Percentiles rank a stretch among this genome's conserved stretches.
Evolutionary conservation across 2,888 invertebrate genomes (phyloP).

Genomic region (Lasioglossum figueresi): DNA sequence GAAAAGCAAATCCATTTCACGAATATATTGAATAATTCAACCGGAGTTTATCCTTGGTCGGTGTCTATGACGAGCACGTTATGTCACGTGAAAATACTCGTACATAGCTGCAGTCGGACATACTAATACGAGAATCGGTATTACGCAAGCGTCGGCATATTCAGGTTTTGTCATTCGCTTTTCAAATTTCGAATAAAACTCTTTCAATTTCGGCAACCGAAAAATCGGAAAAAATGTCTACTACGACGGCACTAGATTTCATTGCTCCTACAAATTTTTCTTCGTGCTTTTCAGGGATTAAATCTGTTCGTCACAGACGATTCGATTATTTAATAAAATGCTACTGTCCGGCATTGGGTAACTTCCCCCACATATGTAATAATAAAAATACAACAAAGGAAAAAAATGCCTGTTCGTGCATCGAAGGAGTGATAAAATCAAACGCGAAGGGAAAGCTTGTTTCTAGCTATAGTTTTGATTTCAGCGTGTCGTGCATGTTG

Average conservation of each 20-base stretch:
- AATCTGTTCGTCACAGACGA: no score
- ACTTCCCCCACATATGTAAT: neutral
- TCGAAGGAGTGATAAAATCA: neutral
- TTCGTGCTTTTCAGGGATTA: no score
- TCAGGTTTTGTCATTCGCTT: slow-evolving; percentile 35
- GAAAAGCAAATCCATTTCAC: slow-evolving; percentile 61
- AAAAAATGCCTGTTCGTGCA: neutral
- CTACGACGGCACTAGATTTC: no score
- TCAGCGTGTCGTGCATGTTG: neutral
- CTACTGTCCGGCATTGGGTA: no score
- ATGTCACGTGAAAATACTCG: slow-evolving; percentile 72
- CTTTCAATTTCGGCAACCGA: neutral
- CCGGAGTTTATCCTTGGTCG: slow-evolving; percentile 76
- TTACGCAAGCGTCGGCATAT: slow-evolving; percentile 63
- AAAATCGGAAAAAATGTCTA: no score
- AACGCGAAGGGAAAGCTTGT: neutral
- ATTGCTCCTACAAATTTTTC: no score
- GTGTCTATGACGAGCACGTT: slow-evolving; percentile 68
- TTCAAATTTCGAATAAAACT: slow-evolving; percentile 41
- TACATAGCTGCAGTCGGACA: slow-evolving; percentile 62
- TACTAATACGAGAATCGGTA: slow-evolving; percentile 70
- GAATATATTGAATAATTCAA: slow-evolving; percentile 78
- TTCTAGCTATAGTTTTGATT: neutral
- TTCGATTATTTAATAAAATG: no score
- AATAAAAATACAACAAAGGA: neutral